Evolutionary conservation across 1,140 invertebrate species (phyloP).

Genomic region (Asbolus verrucosus): DNA sequence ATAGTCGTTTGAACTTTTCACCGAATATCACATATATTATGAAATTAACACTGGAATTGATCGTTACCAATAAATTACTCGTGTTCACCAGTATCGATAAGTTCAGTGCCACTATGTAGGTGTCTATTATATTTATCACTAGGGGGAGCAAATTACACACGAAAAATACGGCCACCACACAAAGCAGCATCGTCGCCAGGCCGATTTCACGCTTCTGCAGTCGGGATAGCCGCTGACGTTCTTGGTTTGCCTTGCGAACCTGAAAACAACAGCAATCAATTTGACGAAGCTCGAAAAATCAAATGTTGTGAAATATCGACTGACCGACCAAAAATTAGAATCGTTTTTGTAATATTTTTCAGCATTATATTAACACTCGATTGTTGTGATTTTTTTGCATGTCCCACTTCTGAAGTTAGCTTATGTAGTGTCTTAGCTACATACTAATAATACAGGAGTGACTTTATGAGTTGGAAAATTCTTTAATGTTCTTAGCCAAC

Average conservation of each 20-base stretch:
- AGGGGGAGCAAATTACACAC: constrained; percentile 93
- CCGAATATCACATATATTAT: constrained; percentile 98
- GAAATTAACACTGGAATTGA: constrained; percentile 98
- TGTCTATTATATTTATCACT: constrained; percentile 89
- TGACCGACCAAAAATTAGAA: too few species aligned
- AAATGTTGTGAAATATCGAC: too few species aligned
- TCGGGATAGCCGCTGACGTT: constrained; percentile 82
- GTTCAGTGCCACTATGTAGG: constrained; percentile 65
- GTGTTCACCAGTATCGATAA: constrained; percentile 84
- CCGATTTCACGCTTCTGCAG: constrained; percentile 89
- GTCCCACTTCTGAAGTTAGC: too few species aligned
- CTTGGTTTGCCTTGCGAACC: constrained; percentile 85
- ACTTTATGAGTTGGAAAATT: too few species aligned
- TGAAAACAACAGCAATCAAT: constrained; percentile 64
- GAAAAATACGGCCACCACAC: constrained; percentile 94
- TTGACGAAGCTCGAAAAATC: too few species aligned
- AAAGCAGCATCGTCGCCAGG: constrained; percentile 92
- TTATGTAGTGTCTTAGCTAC: too few species aligned
- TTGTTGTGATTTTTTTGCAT: too few species aligned
- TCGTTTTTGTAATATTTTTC: too few species aligned
- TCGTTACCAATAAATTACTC: constrained; percentile 93
- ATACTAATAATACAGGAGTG: too few species aligned
- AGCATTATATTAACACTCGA: too few species aligned
- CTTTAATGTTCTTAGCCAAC: too few species aligned
- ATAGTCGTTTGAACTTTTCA: constrained; percentile 93